Evolutionary conservation across 2,888 invertebrate species (phyloP).

Genomic region (Scelioninae gen. 1): DNA sequence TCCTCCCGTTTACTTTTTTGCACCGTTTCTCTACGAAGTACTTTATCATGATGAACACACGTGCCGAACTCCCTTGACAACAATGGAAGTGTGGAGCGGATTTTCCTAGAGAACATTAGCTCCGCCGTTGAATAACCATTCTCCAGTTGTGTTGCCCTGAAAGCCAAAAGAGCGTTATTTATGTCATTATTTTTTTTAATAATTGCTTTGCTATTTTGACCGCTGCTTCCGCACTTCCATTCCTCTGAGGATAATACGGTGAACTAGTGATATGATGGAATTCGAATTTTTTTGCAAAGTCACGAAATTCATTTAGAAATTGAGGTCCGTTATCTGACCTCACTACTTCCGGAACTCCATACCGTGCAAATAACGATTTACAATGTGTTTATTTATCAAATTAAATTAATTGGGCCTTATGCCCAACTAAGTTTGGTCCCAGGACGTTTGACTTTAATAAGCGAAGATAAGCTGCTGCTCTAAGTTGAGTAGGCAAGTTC

Average conservation of each 20-base stretch:
- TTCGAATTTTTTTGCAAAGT: slow-evolving; percentile 6
- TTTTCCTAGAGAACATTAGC: neutral
- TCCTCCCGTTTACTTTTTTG: neutral
- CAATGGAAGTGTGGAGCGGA: neutral
- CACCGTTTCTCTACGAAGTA: neutral
- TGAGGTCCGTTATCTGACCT: slow-evolving; percentile 14
- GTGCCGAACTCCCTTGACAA: neutral
- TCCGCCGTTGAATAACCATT: slow-evolving; percentile 1
- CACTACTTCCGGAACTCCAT: slow-evolving; percentile 15
- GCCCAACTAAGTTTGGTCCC: too few species aligned
- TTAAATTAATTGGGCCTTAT: too few species aligned
- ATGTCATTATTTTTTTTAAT: neutral
- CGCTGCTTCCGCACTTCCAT: slow-evolving; percentile 7
- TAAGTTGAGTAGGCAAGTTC: too few species aligned
- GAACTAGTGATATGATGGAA: slow-evolving; percentile 32
- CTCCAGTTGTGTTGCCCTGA: neutral
- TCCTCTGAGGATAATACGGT: slow-evolving; percentile 20
- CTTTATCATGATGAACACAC: neutral
- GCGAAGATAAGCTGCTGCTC: too few species aligned
- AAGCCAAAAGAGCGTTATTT: neutral
- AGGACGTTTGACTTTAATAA: too few species aligned
- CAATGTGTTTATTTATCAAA: too few species aligned
- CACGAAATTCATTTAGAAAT: slow-evolving; percentile 21
- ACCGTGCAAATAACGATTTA: slow-evolving; percentile 28
- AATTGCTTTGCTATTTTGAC: slow-evolving; percentile 8